phyloP scores from a whole-genome alignment of 1,140 invertebrate species.

The Druon quercuslanigerum region DNA sequence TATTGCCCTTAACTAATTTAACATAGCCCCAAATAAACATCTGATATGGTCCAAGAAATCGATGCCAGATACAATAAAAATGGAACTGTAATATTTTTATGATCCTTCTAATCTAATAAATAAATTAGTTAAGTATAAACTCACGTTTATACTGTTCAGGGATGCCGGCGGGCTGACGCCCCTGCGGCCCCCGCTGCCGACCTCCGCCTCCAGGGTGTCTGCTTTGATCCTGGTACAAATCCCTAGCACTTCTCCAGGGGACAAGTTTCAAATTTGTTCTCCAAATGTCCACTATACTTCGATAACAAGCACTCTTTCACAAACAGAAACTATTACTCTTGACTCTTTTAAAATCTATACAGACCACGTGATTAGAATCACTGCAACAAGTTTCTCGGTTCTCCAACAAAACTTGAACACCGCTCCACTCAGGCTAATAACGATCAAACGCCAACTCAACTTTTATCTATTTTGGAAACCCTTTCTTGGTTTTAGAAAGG shows the following conservation, averaged over 20 bases:
- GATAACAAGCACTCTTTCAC: conserved; percentile 15
- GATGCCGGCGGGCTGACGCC: conserved; percentile 66
- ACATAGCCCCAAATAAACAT: conserved; percentile 12
- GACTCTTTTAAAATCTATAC: neutral
- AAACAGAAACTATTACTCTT: neutral
- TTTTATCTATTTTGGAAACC: too few species aligned
- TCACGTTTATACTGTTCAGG: conserved; percentile 71
- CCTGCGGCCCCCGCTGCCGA: conserved; percentile 68
- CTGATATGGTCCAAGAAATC: conserved; percentile 9
- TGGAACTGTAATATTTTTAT: neutral
- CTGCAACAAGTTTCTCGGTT: conserved; percentile 3
- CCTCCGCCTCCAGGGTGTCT: conserved; percentile 71
- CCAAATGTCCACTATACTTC: neutral
- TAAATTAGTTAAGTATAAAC: conserved; percentile 42
- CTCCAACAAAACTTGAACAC: too few species aligned
- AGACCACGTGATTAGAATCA: conserved; percentile 22
- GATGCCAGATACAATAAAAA: conserved; percentile 37
- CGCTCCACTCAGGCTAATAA: too few species aligned
- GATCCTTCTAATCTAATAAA: too few species aligned
- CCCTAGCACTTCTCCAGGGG: neutral
- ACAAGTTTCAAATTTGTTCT: neutral
- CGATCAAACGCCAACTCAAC: too few species aligned
- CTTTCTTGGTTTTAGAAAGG: too few species aligned
- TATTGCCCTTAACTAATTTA: conserved; percentile 35
- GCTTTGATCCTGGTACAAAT: neutral